Conservation (phyloP, 2,888 invertebrate genomes). For the Bombylius discolor region DNA sequence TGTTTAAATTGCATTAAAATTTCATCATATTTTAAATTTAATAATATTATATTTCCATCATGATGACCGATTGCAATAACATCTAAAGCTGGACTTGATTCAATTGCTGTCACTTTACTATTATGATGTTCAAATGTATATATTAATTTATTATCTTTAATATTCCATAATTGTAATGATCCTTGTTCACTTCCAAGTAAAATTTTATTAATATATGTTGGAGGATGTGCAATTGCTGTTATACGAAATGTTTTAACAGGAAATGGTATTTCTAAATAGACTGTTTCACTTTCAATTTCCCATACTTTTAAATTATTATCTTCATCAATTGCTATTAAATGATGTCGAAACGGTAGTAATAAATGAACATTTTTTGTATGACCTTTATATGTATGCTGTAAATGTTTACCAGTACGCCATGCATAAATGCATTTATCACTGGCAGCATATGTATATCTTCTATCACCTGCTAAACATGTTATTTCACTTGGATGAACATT, state of each 20-base stretch:
- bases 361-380: conserved; percentile 60
- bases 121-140: conserved; percentile 48
- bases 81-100: conserved; percentile 85
- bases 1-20: conserved; percentile 73
- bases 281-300: conserved; percentile 63
- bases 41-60: conserved; percentile 69
- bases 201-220: conserved; percentile 89
- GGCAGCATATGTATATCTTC: conserved; percentile 64
- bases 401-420: conserved; percentile 76
- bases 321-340: conserved; percentile 75
- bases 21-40: conserved; percentile 78
- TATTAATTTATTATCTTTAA: conserved; percentile 60
- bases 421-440: conserved; percentile 66
- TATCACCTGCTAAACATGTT: conserved; percentile 62
- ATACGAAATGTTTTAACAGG: conserved; percentile 58
- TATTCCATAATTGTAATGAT: conserved; percentile 76
- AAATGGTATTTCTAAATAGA: conserved; percentile 56
- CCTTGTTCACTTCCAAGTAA: conserved; percentile 79
- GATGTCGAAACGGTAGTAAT: conserved; percentile 73
- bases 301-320: conserved; percentile 66
- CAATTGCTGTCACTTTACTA: conserved; percentile 55
- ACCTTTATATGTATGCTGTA: conserved; percentile 66
- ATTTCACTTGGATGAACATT: conserved; percentile 69
- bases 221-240: conserved; percentile 77
- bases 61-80: conserved; percentile 78